Evolutionary conservation across 2,888 invertebrate genomes (phyloP).

Genomic region (Hypena proboscidalis): DNA sequence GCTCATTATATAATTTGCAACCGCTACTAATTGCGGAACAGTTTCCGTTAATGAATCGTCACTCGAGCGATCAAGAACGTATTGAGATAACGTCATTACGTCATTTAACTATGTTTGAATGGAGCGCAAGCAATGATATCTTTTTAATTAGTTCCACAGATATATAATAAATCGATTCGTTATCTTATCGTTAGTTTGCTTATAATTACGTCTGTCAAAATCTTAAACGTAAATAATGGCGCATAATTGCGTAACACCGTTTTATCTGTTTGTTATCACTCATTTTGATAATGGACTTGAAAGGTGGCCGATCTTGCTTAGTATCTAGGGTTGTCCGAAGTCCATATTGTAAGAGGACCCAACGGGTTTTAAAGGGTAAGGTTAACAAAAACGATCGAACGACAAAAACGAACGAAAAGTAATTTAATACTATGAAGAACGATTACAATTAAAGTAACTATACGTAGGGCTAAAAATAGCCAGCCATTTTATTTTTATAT

Average conservation of each 20-base stretch:
- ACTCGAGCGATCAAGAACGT: conserved; percentile 26
- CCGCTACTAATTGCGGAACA: conserved; percentile 46
- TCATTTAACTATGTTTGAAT: conserved; percentile 17
- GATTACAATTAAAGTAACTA: conserved; percentile 15
- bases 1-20: conserved; percentile 50
- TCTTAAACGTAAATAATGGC: conserved; percentile 15
- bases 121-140: conserved; percentile 8
- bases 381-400: conserved; percentile 11
- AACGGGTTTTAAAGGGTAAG: conserved; percentile 25
- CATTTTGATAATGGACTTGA: conserved; percentile 42
- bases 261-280: conserved; percentile 42
- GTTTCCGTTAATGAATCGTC: conserved; percentile 31
- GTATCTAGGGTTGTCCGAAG: conserved; percentile 27
- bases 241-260: conserved; percentile 17
- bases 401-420: not conserved
- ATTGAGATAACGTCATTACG: conserved; percentile 25
- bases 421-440: conserved; percentile 12
- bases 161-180: conserved; percentile 3
- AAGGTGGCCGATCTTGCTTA: conserved; percentile 43
- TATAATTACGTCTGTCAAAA: conserved; percentile 6
- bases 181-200: not conserved
- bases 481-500: not conserved
- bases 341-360: conserved; percentile 12
- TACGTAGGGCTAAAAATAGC: conserved; percentile 6
- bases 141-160: conserved; percentile 18